These are phyloP conservation scores for Todiramphus saurophagus DNA, from an alignment of 2,113 vertebrate species.

Conservation along the genomic window DNA sequence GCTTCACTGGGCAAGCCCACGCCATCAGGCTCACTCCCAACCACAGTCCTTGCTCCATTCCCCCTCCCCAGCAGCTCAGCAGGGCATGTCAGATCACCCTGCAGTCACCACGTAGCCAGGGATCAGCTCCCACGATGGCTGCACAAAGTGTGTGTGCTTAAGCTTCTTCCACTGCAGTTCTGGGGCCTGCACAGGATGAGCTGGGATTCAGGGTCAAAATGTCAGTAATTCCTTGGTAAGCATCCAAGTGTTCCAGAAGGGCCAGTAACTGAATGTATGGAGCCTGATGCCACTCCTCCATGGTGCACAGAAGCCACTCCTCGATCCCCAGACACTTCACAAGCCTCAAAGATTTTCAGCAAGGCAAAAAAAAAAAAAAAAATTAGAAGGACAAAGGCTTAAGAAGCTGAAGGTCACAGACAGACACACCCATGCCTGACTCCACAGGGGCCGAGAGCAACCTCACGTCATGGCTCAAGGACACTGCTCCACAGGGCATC, in stretches of 20 bases:
- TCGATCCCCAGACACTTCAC: rapidly evolving
- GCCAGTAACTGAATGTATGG: background rate
- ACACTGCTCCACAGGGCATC: rapidly evolving
- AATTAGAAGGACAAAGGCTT: background rate
- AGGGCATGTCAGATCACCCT: background rate
- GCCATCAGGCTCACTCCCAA: background rate
- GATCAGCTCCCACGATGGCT: background rate
- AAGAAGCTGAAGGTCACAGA: background rate
- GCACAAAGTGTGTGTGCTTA: background rate
- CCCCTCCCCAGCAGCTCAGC: background rate
- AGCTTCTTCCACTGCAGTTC: background rate
- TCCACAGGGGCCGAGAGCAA: background rate
- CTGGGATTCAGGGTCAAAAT: background rate
- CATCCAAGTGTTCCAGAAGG: background rate
- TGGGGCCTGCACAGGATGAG: background rate
- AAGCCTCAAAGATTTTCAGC: background rate
- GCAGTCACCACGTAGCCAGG: background rate
- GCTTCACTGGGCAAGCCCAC: background rate
- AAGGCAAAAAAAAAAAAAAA: background rate
- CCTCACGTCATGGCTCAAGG: rapidly evolving
- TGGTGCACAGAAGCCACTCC: background rate
- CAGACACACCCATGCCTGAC: background rate
- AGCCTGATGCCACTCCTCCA: background rate
- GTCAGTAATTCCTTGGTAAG: background rate
- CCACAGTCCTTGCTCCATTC: rapidly evolving